Conservation (phyloP, 2,113 vertebrate species). For the Hystrix cristata region DNA sequence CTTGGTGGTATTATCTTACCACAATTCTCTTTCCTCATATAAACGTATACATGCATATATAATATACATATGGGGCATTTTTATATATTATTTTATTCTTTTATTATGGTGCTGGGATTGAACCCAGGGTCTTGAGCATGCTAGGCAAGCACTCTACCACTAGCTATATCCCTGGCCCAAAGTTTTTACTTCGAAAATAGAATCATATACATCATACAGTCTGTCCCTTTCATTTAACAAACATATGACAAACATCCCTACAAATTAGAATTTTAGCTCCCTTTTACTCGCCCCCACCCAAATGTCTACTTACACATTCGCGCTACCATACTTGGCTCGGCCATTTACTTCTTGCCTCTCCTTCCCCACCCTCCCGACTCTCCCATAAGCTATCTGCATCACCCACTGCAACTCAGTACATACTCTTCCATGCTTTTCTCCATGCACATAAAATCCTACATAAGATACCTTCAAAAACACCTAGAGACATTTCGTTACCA, state of each 20-base stretch:
- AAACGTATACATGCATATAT: slow-evolving; percentile 26
- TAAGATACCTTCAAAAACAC: not conserved
- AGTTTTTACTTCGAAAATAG: not conserved
- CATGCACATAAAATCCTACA: slow-evolving; percentile 43
- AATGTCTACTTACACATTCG: slow-evolving; percentile 12
- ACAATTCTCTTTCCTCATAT: slow-evolving; percentile 24
- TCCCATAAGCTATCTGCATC: not conserved
- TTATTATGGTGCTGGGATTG: not conserved
- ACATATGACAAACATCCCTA: slow-evolving; percentile 12
- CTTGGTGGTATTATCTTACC: not conserved
- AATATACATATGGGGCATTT: not conserved
- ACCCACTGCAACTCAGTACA: not conserved
- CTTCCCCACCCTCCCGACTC: not conserved
- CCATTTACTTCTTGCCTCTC: slow-evolving; percentile 28
- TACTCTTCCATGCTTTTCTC: not conserved
- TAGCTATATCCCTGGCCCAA: not conserved
- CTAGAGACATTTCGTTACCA: slow-evolving; percentile 25
- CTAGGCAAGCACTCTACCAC: not conserved
- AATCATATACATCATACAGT: slow-evolving; percentile 3
- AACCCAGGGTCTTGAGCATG: not conserved
- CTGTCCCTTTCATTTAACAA: slow-evolving; percentile 26
- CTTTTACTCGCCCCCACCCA: not conserved
- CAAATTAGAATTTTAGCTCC: not conserved
- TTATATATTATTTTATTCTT: not conserved
- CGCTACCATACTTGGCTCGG: not conserved